These are phyloP conservation scores for Himalopsyche anomala DNA, from an alignment of 2,888 invertebrate genomes.

Conservation along the genomic window DNA sequence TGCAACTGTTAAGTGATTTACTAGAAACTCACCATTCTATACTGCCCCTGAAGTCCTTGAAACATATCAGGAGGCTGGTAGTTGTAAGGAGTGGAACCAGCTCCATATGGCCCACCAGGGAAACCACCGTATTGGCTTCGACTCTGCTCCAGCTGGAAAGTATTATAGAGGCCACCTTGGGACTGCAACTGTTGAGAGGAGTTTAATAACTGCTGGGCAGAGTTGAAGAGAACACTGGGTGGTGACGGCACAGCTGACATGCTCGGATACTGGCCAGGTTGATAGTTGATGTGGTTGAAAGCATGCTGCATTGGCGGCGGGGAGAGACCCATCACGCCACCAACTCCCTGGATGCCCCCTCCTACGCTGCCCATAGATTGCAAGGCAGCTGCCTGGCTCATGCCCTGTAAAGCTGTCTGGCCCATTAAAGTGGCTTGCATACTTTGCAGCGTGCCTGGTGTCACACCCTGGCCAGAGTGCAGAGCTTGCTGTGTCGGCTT, in stretches of 20 bases:
- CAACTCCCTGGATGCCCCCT: conserved; percentile 63
- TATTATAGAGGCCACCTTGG: conserved; percentile 87
- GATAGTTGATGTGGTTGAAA: conserved; percentile 84
- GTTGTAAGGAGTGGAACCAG: conserved; percentile 84
- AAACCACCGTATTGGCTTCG: conserved; percentile 89
- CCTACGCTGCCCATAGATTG: conserved; percentile 70
- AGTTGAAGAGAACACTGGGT: conserved; percentile 88
- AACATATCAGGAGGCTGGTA: conserved; percentile 88
- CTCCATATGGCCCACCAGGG: conserved; percentile 82
- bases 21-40: conserved; percentile 71
- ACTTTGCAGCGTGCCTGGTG: conserved; percentile 69
- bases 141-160: conserved; percentile 87
- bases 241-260: conserved; percentile 93
- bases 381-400: conserved; percentile 72
- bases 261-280: conserved; percentile 85
- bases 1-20: too few species aligned
- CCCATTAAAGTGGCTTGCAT: conserved; percentile 70
- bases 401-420: conserved; percentile 66
- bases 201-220: conserved; percentile 80
- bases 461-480: conserved; percentile 68
- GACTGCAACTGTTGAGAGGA: conserved; percentile 80
- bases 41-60: conserved; percentile 79
- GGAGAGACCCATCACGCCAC: conserved; percentile 70
- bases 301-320: conserved; percentile 81
- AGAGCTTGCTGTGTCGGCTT: conserved; percentile 89